A percentile compares a stretch with the other conserved stretches of the same genome.
Evolutionary conservation across 1,140 invertebrate genomes (phyloP).

Genomic region (Caerostris darwini): DNA sequence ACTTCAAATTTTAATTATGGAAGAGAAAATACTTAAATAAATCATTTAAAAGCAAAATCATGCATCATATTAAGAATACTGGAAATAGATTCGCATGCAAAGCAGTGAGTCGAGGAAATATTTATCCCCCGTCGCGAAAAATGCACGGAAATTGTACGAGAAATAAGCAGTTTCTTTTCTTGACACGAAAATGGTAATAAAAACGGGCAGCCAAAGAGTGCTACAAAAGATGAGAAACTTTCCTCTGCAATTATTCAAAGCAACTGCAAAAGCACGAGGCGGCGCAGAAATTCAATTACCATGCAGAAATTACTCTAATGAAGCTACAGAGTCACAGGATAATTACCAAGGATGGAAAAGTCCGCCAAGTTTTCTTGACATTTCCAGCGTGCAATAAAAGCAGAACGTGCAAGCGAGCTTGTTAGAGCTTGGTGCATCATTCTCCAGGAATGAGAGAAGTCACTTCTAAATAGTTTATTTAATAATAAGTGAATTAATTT

Average conservation of each 20-base stretch:
- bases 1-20: background rate
- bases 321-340: background rate
- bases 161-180: background rate
- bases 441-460: too few relatives aligned
- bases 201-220: background rate
- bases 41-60: background rate
- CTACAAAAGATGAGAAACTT: slow-evolving; percentile 17
- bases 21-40: background rate
- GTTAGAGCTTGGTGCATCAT: too few relatives aligned
- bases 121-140: background rate
- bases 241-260: slow-evolving; percentile 4
- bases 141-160: background rate
- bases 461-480: background rate
- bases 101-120: background rate
- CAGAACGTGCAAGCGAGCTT: background rate
- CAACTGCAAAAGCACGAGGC: background rate
- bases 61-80: background rate
- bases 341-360: background rate
- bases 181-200: background rate
- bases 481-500: background rate
- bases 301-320: background rate
- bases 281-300: slow-evolving; percentile 14
- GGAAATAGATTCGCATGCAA: background rate
- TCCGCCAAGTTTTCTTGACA: too few relatives aligned
- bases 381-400: background rate